These are phyloP conservation scores for Periophthalmus magnuspinnatus DNA, from an alignment of 2,797 vertebrate genomes.

Conservation along the genomic window DNA sequence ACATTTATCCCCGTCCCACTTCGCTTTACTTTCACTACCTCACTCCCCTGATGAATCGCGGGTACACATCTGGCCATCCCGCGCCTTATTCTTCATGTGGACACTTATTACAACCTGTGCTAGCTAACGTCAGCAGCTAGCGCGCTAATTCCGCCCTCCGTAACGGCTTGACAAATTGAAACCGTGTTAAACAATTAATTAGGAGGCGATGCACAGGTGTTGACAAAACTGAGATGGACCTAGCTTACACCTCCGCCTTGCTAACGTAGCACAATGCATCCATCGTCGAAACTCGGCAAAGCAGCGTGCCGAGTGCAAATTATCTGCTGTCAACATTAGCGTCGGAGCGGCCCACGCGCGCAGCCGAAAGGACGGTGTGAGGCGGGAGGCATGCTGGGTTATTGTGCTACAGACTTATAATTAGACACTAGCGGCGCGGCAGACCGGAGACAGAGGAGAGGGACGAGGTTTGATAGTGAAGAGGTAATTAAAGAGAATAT, in stretches of 20 bases:
- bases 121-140: conserved; percentile 60
- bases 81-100: conserved; percentile 61
- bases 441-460: conserved; percentile 35
- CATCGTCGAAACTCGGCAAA: neutral
- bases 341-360: conserved; percentile 37
- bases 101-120: conserved; percentile 57
- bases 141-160: conserved; percentile 45
- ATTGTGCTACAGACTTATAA: conserved; percentile 48
- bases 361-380: conserved; percentile 35
- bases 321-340: conserved; percentile 30
- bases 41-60: conserved; percentile 21
- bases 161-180: conserved; percentile 70
- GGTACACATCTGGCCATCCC: conserved; percentile 61
- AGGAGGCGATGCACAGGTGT: conserved; percentile 67
- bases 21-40: conserved; percentile 7
- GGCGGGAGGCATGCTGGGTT: conserved; percentile 46
- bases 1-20: conserved; percentile 1
- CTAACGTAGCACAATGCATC: conserved; percentile 27
- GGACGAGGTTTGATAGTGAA: conserved; percentile 36
- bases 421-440: conserved; percentile 63
- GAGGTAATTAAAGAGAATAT: conserved; percentile 62
- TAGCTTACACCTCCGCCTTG: conserved; percentile 23
- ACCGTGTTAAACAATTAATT: conserved; percentile 74
- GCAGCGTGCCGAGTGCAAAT: neutral
- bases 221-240: conserved; percentile 42